These are phyloP conservation scores for Euschistus heros DNA, from an alignment of 1,140 invertebrate genomes.

Conservation along the genomic window DNA sequence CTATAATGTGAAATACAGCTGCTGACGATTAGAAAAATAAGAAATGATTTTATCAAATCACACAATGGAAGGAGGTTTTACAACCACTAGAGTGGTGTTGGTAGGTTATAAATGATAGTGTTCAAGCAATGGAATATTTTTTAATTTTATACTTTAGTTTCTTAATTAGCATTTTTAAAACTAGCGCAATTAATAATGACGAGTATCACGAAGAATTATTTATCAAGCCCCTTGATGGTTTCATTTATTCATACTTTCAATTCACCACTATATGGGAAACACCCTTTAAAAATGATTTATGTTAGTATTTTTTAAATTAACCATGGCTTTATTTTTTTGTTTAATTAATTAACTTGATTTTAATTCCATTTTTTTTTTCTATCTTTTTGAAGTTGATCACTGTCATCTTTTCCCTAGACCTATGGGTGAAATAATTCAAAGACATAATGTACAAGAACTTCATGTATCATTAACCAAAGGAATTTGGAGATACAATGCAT, in stretches of 20 bases:
- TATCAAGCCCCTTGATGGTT: conserved; percentile 65
- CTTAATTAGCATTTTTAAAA: background rate
- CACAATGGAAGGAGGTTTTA: background rate
- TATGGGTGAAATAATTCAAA: conserved; percentile 76
- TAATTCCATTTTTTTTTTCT: background rate
- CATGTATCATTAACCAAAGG: conserved; percentile 87
- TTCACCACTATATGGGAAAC: conserved; percentile 69
- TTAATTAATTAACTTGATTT: background rate
- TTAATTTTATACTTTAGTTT: background rate
- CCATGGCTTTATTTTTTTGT: background rate
- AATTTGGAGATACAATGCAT: conserved; percentile 81
- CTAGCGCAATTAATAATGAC: conserved; percentile 37
- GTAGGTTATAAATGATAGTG: conserved; percentile 1
- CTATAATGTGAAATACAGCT: too few relatives aligned
- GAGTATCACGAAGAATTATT: conserved; percentile 68
- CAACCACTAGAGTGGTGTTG: background rate
- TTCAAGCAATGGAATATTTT: background rate
- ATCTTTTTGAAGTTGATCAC: conserved; percentile 37
- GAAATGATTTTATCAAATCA: too few relatives aligned
- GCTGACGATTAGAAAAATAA: too few relatives aligned
- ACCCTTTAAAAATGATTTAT: conserved; percentile 36
- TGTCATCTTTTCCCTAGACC: conserved; percentile 81
- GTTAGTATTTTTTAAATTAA: conserved; percentile 40
- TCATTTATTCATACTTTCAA: conserved; percentile 76
- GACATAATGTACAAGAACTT: conserved; percentile 77